A percentile compares a stretch with the other conserved stretches of the same genome.
These are phyloP conservation scores for Pantherophis guttatus DNA, from an alignment of 2,113 vertebrate species.

Conservation along the genomic window DNA sequence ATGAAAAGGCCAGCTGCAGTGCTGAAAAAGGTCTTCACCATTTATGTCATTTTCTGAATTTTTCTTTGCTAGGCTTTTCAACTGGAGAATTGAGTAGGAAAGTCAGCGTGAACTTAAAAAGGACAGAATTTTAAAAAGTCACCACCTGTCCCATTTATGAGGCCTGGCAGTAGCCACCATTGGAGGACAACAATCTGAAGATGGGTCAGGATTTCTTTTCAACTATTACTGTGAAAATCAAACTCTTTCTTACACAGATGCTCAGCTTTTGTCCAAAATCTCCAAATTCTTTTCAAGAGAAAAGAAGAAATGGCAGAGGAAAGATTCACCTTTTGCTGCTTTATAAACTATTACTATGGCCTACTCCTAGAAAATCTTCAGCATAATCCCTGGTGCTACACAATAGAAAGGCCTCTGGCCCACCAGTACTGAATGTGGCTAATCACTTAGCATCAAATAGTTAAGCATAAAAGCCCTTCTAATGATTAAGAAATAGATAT, in stretches of 20 bases:
- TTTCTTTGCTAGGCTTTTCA: not conserved
- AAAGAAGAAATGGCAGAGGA: not conserved
- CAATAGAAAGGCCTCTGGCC: not conserved
- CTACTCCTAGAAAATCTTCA: not conserved
- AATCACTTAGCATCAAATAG: not conserved
- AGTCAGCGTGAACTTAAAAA: not conserved
- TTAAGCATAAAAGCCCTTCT: not conserved
- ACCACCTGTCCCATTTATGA: not conserved
- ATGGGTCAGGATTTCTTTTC: not conserved
- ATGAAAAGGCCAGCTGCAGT: slow-evolving; percentile 18
- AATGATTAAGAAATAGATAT: not conserved
- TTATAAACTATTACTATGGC: not conserved
- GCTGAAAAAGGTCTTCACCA: slow-evolving; percentile 22
- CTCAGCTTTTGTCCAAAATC: not conserved
- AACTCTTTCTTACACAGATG: not conserved
- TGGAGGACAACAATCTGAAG: not conserved
- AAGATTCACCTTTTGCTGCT: not conserved
- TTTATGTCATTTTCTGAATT: not conserved
- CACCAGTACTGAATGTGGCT: not conserved
- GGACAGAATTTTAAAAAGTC: fast-evolving
- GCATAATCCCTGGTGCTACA: not conserved
- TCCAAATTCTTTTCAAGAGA: not conserved
- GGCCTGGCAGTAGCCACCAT: not conserved
- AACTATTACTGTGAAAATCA: not conserved
- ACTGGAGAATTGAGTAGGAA: not conserved